Conservation (phyloP, 1,140 invertebrate species). For the Hypsibius dujardini region DNA sequence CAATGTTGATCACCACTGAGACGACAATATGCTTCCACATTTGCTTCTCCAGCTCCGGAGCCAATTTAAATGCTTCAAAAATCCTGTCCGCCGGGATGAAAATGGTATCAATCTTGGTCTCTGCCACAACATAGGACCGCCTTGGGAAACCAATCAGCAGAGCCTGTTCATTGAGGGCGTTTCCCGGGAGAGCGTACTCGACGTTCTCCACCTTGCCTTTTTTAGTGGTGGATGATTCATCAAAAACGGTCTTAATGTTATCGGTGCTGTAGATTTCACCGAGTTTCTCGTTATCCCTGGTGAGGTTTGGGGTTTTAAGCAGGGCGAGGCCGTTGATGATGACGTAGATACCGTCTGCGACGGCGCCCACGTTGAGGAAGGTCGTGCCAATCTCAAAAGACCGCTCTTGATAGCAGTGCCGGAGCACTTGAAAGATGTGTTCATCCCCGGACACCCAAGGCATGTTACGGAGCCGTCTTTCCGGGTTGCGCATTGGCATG, state of each 20-base stretch:
- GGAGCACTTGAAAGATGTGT: neutral
- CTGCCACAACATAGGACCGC: neutral
- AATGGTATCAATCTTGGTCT: neutral
- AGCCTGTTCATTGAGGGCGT: constrained; percentile 12
- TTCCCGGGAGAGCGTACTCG: constrained; percentile 10
- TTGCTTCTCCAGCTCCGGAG: neutral
- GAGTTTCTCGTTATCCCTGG: neutral
- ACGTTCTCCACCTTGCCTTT: neutral
- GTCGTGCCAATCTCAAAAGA: neutral
- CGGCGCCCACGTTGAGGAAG: neutral
- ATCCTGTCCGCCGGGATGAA: neutral
- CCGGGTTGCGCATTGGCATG: neutral
- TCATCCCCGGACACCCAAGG: neutral
- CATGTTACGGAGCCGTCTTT: neutral
- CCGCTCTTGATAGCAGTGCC: neutral
- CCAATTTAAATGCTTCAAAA: neutral
- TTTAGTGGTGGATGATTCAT: neutral
- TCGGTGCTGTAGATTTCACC: constrained; percentile 17
- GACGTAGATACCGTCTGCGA: neutral
- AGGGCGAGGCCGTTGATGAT: neutral
- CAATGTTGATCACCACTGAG: neutral
- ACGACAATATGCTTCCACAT: constrained; percentile 15
- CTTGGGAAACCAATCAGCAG: neutral
- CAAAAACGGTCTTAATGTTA: neutral
- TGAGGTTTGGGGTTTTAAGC: neutral